phyloP scores from a whole-genome alignment of 2,113 vertebrate genomes.

The Tachycineta bicolor region DNA sequence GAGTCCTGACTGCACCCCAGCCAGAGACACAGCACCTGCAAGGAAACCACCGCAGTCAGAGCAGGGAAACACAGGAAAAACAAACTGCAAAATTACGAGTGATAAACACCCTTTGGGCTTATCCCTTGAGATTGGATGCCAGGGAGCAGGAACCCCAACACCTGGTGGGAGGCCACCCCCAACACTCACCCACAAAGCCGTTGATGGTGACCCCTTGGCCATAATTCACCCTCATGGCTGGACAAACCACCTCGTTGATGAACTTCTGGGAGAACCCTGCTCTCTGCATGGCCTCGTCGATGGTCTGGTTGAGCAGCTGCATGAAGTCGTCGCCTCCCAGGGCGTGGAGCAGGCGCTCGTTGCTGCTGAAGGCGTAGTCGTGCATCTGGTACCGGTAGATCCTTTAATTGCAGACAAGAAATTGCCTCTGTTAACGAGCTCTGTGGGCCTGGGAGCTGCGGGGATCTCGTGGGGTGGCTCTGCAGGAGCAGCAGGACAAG shows the following conservation, averaged over 20 bases:
- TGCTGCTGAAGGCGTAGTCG: constrained; percentile 89
- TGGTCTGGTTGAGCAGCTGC: constrained; percentile 82
- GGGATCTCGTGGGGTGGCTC: neutral
- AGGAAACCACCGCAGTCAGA: neutral
- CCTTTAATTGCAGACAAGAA: constrained; percentile 65
- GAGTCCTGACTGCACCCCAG: constrained; percentile 76
- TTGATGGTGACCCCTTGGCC: constrained; percentile 84
- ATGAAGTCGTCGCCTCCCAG: constrained; percentile 83
- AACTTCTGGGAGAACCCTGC: constrained; percentile 90
- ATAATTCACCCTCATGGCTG: constrained; percentile 82
- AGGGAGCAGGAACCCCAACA: neutral
- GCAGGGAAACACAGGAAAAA: neutral
- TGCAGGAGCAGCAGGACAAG: neutral
- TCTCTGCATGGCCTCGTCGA: constrained; percentile 84
- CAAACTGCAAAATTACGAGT: neutral
- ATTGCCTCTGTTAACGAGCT: rapidly evolving
- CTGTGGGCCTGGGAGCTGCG: rapidly evolving
- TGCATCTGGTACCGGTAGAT: constrained; percentile 94
- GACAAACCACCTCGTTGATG: constrained; percentile 84
- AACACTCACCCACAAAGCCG: constrained; percentile 85
- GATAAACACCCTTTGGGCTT: neutral
- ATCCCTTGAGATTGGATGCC: neutral
- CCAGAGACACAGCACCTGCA: constrained; percentile 84
- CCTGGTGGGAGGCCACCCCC: rapidly evolving
- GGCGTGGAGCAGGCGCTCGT: constrained; percentile 85